A percentile compares a stretch with the other conserved stretches of the same genome.
Evolutionary conservation across 1,140 invertebrate species (phyloP).

Genomic region (Dinoponera quadriceps): DNA sequence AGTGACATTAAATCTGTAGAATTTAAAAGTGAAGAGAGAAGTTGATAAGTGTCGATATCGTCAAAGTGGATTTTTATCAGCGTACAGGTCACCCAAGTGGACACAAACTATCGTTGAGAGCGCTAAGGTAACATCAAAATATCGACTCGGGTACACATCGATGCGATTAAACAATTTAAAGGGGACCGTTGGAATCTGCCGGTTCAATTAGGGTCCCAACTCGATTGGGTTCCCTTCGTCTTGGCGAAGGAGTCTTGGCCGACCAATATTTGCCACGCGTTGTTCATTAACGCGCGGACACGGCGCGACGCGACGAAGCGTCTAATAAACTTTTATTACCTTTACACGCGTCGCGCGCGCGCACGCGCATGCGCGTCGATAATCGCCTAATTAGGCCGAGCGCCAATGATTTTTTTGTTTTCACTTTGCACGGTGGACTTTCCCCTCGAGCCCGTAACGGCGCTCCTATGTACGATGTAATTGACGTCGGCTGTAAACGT

Average conservation of each 20-base stretch:
- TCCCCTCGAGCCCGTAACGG: neutral
- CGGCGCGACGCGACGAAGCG: constrained; percentile 13
- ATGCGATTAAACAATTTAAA: constrained; percentile 4
- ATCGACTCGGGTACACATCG: too few species aligned
- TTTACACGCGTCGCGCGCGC: neutral
- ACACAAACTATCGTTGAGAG: too few species aligned
- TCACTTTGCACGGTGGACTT: constrained; percentile 1
- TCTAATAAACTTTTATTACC: constrained; percentile 70
- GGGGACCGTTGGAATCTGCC: neutral
- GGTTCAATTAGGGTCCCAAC: neutral
- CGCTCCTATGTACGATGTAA: neutral
- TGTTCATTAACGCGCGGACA: constrained; percentile 66
- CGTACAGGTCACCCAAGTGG: too few species aligned
- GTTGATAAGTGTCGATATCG: too few species aligned
- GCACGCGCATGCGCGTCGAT: neutral
- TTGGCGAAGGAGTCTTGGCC: neutral
- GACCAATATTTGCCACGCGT: constrained; percentile 69
- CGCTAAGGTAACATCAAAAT: too few species aligned
- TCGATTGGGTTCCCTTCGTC: neutral
- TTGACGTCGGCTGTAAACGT: neutral
- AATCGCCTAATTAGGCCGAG: constrained; percentile 52
- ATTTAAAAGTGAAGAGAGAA: too few species aligned
- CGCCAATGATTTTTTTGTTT: neutral
- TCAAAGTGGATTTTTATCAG: too few species aligned
- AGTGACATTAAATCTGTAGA: too few species aligned